A percentile compares a stretch with the other conserved stretches of the same genome.
phyloP scores from a whole-genome alignment of 2,888 invertebrate species.

The Argyresthia albistria region DNA sequence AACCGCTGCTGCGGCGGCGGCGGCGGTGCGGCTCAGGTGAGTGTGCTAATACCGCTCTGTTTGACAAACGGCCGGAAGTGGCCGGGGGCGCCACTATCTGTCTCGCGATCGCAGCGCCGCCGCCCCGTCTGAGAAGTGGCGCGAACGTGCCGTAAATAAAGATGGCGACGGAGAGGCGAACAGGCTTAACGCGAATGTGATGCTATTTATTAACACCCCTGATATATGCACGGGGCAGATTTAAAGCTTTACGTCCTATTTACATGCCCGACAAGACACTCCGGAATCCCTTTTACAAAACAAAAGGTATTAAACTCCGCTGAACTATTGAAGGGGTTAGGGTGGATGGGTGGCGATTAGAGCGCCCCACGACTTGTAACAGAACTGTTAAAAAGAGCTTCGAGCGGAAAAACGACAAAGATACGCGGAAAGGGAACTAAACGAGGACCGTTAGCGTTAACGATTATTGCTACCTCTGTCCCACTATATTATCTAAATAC shows the following conservation, averaged over 20 bases:
- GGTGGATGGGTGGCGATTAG: conserved; percentile 2
- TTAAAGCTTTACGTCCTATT: neutral
- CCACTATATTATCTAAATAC: conserved; percentile 45
- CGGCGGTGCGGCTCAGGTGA: conserved; percentile 36
- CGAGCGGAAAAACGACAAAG: conserved; percentile 28
- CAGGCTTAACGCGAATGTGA: conserved; percentile 32
- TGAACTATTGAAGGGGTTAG: conserved; percentile 3
- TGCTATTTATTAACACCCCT: conserved; percentile 25
- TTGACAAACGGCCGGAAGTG: conserved; percentile 58
- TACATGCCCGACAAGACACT: too few relatives aligned
- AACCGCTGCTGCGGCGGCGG: conserved; percentile 24
- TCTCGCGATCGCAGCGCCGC: conserved; percentile 25
- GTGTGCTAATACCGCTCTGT: conserved; percentile 30
- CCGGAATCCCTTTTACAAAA: too few relatives aligned
- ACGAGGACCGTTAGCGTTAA: conserved; percentile 44
- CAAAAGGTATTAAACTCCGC: too few relatives aligned
- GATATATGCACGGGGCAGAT: neutral
- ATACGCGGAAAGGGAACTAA: conserved; percentile 30
- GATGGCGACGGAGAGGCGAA: conserved; percentile 32
- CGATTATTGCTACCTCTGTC: conserved; percentile 41
- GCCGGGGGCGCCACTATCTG: conserved; percentile 39
- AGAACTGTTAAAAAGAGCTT: conserved; percentile 33
- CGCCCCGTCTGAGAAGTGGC: conserved; percentile 32
- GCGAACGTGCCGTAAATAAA: conserved; percentile 59
- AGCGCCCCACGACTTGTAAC: conserved; percentile 10